These are phyloP conservation scores for Sinodicranocentrus sp. DNA, from an alignment of 2,888 invertebrate genomes.

Conservation along the genomic window DNA sequence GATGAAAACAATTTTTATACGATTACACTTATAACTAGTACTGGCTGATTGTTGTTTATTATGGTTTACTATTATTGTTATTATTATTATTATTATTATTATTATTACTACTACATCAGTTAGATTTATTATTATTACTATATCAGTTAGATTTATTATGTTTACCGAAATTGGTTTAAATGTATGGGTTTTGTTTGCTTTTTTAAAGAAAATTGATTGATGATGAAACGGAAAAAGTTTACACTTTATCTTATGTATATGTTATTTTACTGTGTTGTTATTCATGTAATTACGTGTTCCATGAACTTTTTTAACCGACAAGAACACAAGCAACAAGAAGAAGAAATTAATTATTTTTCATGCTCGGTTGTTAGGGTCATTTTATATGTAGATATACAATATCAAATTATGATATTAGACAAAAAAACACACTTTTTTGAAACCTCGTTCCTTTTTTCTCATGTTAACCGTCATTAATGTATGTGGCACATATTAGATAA, in stretches of 20 bases:
- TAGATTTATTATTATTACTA: constrained; percentile 38
- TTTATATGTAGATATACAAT: constrained; percentile 48
- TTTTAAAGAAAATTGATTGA: constrained; percentile 55
- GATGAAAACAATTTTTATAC: constrained; percentile 67
- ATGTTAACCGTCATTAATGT: constrained; percentile 40
- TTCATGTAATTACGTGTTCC: constrained; percentile 67
- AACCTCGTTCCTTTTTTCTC: constrained; percentile 46
- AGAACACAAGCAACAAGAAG: constrained; percentile 42
- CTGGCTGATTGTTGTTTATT: constrained; percentile 66
- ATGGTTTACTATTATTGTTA: constrained; percentile 60
- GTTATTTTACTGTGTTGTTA: constrained; percentile 58
- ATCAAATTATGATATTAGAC: constrained; percentile 54
- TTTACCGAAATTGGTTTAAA: constrained; percentile 55
- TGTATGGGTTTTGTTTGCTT: constrained; percentile 58
- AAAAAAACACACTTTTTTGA: constrained; percentile 38
- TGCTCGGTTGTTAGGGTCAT: constrained; percentile 65
- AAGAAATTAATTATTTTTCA: constrained; percentile 65
- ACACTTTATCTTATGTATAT: constrained; percentile 42
- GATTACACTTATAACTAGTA: constrained; percentile 70
- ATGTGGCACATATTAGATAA: constrained; percentile 6
- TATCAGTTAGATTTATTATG: constrained; percentile 32
- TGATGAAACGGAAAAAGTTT: constrained; percentile 50
- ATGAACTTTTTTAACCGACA: constrained; percentile 50
- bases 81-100: constrained; percentile 25
- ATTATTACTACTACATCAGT: too few relatives aligned